phyloP scores from a whole-genome alignment of 2,888 invertebrate species.

The Monochamus alternatus region DNA sequence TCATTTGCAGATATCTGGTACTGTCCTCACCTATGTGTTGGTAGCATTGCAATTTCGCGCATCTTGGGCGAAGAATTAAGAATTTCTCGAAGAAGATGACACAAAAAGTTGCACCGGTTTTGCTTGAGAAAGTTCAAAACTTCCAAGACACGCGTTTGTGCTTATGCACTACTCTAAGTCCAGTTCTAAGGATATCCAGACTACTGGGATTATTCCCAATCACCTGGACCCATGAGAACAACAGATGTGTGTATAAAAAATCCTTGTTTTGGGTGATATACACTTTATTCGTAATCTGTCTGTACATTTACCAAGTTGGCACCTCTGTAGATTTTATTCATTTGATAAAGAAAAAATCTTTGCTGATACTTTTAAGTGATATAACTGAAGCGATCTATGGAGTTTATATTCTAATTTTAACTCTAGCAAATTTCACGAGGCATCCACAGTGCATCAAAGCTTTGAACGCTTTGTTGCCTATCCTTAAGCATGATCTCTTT shows the following conservation, averaged over 20 bases:
- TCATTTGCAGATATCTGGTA: conserved; percentile 57
- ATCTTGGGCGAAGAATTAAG: conserved; percentile 42
- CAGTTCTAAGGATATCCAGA: conserved; percentile 57
- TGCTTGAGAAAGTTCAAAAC: not conserved
- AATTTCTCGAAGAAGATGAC: not conserved
- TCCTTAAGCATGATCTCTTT: conserved; percentile 63
- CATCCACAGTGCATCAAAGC: conserved; percentile 60
- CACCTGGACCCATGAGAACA: conserved; percentile 59
- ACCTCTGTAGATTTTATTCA: conserved; percentile 59
- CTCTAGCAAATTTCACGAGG: conserved; percentile 58
- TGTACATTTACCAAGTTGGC: conserved; percentile 56
- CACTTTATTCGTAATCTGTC: conserved; percentile 53
- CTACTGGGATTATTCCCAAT: conserved; percentile 65
- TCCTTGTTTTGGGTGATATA: conserved; percentile 63
- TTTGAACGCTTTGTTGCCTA: conserved; percentile 58
- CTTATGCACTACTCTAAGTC: conserved; percentile 62
- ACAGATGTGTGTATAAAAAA: conserved; percentile 61
- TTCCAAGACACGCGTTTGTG: conserved; percentile 46
- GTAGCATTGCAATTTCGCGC: conserved; percentile 60
- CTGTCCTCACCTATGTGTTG: conserved; percentile 59
- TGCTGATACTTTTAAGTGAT: conserved; percentile 62
- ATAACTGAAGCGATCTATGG: conserved; percentile 64
- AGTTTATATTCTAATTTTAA: conserved; percentile 60
- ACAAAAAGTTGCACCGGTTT: conserved; percentile 14
- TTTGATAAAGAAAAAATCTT: conserved; percentile 55